These are phyloP conservation scores for Oscheius myriophilus DNA, from an alignment of 2,888 invertebrate species.

Conservation along the genomic window DNA sequence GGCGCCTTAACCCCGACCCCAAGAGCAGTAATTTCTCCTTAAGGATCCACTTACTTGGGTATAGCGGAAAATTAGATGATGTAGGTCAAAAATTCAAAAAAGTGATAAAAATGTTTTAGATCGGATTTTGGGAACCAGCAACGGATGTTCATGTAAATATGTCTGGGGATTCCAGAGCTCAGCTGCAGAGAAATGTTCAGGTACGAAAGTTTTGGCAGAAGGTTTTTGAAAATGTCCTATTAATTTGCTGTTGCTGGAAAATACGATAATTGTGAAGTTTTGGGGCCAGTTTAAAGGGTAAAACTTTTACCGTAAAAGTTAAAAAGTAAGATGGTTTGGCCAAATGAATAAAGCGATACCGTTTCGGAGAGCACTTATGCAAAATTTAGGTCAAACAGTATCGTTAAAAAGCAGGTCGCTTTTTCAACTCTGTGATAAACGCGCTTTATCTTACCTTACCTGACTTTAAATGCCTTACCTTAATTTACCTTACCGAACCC, in stretches of 20 bases:
- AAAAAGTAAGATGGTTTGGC: too few relatives aligned
- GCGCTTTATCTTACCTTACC: too few relatives aligned
- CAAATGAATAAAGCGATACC: too few relatives aligned
- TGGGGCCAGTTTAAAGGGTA: background rate
- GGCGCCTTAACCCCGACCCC: constrained; percentile 45
- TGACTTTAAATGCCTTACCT: too few relatives aligned
- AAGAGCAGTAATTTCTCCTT: constrained; percentile 64
- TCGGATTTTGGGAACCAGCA: constrained; percentile 68
- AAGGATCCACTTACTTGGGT: constrained; percentile 68
- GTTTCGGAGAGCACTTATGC: too few relatives aligned
- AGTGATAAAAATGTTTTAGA: constrained; percentile 43
- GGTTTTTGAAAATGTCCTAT: too few relatives aligned
- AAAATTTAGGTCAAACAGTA: too few relatives aligned
- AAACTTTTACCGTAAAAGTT: background rate
- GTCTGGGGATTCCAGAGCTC: constrained; percentile 65
- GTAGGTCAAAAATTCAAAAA: constrained; percentile 40
- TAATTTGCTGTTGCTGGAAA: too few relatives aligned
- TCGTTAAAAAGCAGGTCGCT: too few relatives aligned
- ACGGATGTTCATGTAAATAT: constrained; percentile 68
- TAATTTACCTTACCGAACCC: background rate
- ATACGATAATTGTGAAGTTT: too few relatives aligned
- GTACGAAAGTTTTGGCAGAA: too few relatives aligned
- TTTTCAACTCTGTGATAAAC: too few relatives aligned
- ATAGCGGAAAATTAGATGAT: constrained; percentile 64
- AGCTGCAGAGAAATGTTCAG: constrained; percentile 67